Conservation (phyloP, 2,797 vertebrate species). For the Chelon labrosus region DNA sequence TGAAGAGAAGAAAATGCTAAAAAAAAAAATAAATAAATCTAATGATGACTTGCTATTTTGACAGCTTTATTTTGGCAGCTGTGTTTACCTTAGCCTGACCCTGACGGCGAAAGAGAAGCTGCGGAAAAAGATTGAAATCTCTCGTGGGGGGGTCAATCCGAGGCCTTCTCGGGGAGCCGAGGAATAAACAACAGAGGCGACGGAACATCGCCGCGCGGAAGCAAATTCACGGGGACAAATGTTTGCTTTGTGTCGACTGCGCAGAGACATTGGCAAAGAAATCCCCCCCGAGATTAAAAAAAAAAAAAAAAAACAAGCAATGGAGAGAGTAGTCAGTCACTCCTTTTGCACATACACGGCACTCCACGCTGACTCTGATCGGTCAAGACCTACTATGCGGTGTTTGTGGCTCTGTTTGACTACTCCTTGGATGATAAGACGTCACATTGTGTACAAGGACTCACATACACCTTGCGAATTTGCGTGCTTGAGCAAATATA, state of each 20-base stretch:
- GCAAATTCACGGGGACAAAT: constrained; percentile 4
- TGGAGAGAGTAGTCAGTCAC: background rate
- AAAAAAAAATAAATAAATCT: background rate
- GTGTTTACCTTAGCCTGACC: background rate
- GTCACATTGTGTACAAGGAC: constrained; percentile 1
- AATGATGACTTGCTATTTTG: background rate
- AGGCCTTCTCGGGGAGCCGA: constrained; percentile 2
- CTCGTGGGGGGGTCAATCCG: background rate
- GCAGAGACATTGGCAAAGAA: background rate
- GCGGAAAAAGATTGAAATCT: background rate
- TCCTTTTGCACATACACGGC: background rate
- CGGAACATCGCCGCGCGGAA: background rate
- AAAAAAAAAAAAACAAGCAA: background rate
- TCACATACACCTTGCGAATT: constrained; percentile 4
- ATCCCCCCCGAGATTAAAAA: background rate
- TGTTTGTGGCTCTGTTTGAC: no score
- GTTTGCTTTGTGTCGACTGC: constrained; percentile 27
- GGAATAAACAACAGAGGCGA: constrained; percentile 1
- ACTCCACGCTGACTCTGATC: no score
- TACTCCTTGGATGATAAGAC: background rate
- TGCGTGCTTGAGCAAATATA: constrained; percentile 20
- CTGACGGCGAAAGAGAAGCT: background rate
- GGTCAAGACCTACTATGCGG: no score
- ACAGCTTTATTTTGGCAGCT: constrained; percentile 3
- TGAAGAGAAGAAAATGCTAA: background rate